Base-by-base conservation (phyloP, 2,888 invertebrate genomes). In the Volucella inanis region DNA sequence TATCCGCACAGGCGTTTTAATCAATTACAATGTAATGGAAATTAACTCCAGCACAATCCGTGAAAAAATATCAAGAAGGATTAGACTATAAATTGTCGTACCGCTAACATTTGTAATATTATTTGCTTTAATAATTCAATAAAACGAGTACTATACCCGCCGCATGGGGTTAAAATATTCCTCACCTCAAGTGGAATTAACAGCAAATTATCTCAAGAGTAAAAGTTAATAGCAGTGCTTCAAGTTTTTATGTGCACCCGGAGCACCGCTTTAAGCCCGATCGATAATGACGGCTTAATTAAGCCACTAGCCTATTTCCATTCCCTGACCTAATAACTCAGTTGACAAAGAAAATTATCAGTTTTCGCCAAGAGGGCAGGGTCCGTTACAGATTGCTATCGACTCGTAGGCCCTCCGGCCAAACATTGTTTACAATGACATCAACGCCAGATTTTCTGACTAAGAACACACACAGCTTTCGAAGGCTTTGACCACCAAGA, bases 401-500 rank as follows among this genome's bases (percentile, higher is more conserved):
- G 59, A 31, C 59, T 71, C 61, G 71, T 78, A 41, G 57, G 78
- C 67, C 82, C 55, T 65, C 10, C 14, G 78, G 82, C 71, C 57
- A 54, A 72, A 50, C 55, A 70, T 22, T 70, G 57, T 50, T 31
- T 31, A 31, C 4, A 84, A 75, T 79, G 83, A 84, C 83, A 84
- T 57, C 68, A 72, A 55, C 50, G 68, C 64, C 57, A 57, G 78
- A n/a, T 43, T 75, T 84, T 67, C 75, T 75, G 59, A 61, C 70
- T 71, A 55, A 49, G 74, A 83, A 80, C 74, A 80, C 67, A 80
- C 74, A 9, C 79, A 67, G 31, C 11, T 41, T 14, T 14, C 57
- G 49, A 15, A 47, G 6, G n/a, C 14, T 55, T 3, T 71, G 81
- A 54, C 81, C 81, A 82, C 81, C 76, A 52, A 18, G 64, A 81